A percentile compares a stretch with the other conserved stretches of the same genome.
Conservation (phyloP, 2,113 vertebrate species). For the Mobula birostris region DNA sequence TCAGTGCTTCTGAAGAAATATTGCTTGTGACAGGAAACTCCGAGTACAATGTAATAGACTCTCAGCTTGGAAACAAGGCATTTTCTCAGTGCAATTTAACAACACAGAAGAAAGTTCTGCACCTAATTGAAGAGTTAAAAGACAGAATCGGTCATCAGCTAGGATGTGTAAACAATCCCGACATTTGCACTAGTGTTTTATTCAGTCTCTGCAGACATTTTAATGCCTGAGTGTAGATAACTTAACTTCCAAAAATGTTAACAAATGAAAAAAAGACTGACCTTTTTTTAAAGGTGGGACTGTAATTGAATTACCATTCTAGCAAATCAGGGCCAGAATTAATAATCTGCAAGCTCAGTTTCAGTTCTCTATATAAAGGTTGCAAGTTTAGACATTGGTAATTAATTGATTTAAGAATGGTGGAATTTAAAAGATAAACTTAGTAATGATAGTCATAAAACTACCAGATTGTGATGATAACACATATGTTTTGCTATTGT, state of each 20-base stretch:
- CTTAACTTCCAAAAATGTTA: background rate
- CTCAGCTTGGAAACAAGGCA: background rate
- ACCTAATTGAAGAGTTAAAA: background rate
- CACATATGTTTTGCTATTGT: too few species aligned
- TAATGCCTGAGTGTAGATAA: background rate
- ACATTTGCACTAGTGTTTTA: background rate
- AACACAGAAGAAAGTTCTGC: background rate
- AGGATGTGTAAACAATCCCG: background rate
- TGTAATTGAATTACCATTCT: too few species aligned
- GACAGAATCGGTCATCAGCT: background rate
- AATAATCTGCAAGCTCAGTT: too few species aligned
- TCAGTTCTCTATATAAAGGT: too few species aligned
- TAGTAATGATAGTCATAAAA: too few species aligned
- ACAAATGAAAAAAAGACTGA: background rate
- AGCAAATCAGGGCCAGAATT: too few species aligned
- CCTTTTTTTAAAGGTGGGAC: too few species aligned
- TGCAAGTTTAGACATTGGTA: too few species aligned
- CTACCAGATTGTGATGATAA: too few species aligned
- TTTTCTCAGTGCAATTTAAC: background rate
- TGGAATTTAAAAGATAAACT: too few species aligned
- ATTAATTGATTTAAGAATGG: too few species aligned
- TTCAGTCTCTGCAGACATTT: background rate
- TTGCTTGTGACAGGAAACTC: conserved; percentile 8
- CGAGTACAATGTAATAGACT: background rate
- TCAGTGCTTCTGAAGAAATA: conserved; percentile 22